Conservation (phyloP, 1,140 invertebrate species). For the Octopus sinensis region DNA sequence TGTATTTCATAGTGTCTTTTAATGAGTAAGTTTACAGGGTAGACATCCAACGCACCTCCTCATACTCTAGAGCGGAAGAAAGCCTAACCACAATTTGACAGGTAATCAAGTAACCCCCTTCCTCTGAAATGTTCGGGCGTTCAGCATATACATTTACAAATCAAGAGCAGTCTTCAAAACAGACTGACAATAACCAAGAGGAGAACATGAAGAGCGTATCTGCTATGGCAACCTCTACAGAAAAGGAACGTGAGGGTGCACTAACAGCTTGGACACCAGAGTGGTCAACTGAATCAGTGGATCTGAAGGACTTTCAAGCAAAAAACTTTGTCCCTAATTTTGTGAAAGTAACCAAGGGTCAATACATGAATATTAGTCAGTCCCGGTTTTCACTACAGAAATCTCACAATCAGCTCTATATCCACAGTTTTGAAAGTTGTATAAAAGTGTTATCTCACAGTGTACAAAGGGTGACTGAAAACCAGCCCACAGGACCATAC, state of each 20-base stretch:
- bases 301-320: slow-evolving; percentile 75
- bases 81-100: too few relatives aligned
- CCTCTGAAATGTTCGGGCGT: slow-evolving; percentile 19
- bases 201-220: slow-evolving; percentile 25
- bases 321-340: slow-evolving; percentile 78
- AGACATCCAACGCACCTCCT: too few relatives aligned
- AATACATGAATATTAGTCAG: slow-evolving; percentile 83
- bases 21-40: too few relatives aligned
- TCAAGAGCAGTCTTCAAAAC: slow-evolving; percentile 24
- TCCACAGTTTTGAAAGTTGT: slow-evolving; percentile 77
- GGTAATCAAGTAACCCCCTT: slow-evolving; percentile 25
- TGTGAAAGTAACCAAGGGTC: slow-evolving; percentile 86
- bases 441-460: slow-evolving; percentile 83
- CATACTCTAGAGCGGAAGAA: too few relatives aligned
- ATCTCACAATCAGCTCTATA: slow-evolving; percentile 72
- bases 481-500: slow-evolving; percentile 36
- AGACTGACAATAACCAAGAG: slow-evolving; percentile 23
- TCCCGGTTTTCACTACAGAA: slow-evolving; percentile 67
- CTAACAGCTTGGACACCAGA: slow-evolving; percentile 53
- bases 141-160: slow-evolving; percentile 30
- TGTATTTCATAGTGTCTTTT: too few relatives aligned
- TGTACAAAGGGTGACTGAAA: slow-evolving; percentile 80
- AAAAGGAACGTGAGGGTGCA: slow-evolving; percentile 27
- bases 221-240: slow-evolving; percentile 29
- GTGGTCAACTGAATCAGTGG: slow-evolving; percentile 77